Conservation (phyloP, 2,113 vertebrate species). For the Pogona vitticeps region DNA sequence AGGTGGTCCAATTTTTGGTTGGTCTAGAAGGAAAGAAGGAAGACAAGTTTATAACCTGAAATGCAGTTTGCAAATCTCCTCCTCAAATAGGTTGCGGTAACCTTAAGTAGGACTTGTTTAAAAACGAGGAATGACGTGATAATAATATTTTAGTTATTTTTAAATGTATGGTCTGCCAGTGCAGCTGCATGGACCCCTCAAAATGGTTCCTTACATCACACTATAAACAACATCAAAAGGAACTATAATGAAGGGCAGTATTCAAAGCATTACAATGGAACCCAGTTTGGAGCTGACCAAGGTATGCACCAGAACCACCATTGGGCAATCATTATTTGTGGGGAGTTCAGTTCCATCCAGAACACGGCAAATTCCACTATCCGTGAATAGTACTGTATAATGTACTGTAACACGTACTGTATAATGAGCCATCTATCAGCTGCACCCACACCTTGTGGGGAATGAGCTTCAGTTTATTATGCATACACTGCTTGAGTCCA, state of each 20-base stretch:
- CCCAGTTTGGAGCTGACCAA: background rate
- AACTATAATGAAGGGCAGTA: background rate
- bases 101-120: background rate
- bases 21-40: constrained; percentile 42
- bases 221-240: background rate
- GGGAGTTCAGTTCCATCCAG: no score
- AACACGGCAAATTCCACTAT: background rate
- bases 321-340: no score
- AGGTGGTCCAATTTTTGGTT: accelerated
- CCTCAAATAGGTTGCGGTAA: background rate
- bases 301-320: no score
- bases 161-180: background rate
- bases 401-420: no score
- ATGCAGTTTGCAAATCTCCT: background rate
- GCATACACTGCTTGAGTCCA: background rate
- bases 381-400: background rate
- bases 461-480: background rate
- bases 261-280: background rate
- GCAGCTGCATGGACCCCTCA: background rate
- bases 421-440: background rate
- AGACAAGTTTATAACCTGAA: background rate
- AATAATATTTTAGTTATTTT: background rate
- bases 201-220: background rate
- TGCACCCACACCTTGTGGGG: background rate
- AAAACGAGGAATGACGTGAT: background rate